phyloP scores from a whole-genome alignment of 2,797 vertebrate genomes.

The Atherinosoma microstoma region DNA sequence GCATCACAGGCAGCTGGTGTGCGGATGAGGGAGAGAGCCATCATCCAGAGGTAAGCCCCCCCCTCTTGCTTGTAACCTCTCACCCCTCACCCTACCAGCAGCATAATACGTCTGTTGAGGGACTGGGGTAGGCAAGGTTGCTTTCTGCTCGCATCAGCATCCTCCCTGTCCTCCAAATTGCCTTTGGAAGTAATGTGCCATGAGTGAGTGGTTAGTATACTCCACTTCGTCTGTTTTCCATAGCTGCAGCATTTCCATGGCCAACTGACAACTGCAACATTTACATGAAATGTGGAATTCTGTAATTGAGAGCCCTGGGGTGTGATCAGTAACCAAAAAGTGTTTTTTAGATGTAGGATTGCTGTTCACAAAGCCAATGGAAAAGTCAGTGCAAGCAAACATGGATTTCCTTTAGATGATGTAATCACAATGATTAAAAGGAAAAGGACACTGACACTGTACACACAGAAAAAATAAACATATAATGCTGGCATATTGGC shows the following conservation, averaged over 20 bases:
- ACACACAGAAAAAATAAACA: not conserved
- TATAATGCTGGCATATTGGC: not conserved
- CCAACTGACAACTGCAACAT: slow-evolving; percentile 11
- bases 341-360: not conserved
- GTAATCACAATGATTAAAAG: not conserved
- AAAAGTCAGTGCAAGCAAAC: not conserved
- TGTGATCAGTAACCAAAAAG: slow-evolving; percentile 5
- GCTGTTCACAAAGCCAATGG: not conserved
- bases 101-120: slow-evolving; percentile 73
- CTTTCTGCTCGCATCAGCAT: slow-evolving; percentile 79
- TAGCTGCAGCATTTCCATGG: slow-evolving; percentile 31
- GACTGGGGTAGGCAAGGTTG: slow-evolving; percentile 53
- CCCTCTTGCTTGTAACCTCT: slow-evolving; percentile 63
- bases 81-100: slow-evolving; percentile 76
- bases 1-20: slow-evolving; percentile 71
- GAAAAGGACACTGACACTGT: not conserved
- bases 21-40: slow-evolving; percentile 63
- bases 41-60: slow-evolving; percentile 59
- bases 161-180: slow-evolving; percentile 70
- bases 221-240: slow-evolving; percentile 45
- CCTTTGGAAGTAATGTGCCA: slow-evolving; percentile 62
- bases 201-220: slow-evolving; percentile 17
- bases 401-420: not conserved
- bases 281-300: slow-evolving; percentile 7
- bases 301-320: slow-evolving; percentile 1